Evolutionary conservation across 2,113 vertebrate species (phyloP).

Genomic region (Dasyurus viverrinus): DNA sequence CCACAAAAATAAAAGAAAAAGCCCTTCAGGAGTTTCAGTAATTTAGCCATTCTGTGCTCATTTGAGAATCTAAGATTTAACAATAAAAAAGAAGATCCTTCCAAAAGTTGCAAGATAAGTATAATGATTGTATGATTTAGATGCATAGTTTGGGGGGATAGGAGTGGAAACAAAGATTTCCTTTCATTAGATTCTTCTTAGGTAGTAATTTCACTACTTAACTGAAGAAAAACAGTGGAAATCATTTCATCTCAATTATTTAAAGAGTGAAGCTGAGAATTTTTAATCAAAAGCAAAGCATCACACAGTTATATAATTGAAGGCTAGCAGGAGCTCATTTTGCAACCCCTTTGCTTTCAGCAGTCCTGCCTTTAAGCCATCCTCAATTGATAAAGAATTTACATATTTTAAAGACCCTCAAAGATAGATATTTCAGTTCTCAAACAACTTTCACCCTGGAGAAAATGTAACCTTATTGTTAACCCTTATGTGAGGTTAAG

Average conservation of each 20-base stretch:
- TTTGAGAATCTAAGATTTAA: conserved; percentile 49
- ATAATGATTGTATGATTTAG: conserved; percentile 8
- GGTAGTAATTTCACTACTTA: conserved; percentile 39
- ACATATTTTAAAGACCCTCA: conserved; percentile 55
- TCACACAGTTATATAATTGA: conserved; percentile 53
- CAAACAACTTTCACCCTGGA: conserved; percentile 10
- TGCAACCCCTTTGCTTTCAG: conserved; percentile 48
- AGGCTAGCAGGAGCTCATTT: conserved; percentile 41
- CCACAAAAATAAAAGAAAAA: background rate
- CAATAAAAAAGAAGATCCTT: conserved; percentile 37
- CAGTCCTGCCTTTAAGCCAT: conserved; percentile 46
- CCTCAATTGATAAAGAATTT: conserved; percentile 52
- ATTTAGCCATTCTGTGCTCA: conserved; percentile 42
- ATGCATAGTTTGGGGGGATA: background rate
- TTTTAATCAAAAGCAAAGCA: conserved; percentile 48
- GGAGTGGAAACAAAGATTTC: background rate
- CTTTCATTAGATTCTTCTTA: conserved; percentile 28
- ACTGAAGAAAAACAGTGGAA: conserved; percentile 34
- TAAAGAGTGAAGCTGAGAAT: conserved; percentile 53
- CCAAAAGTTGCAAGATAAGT: conserved; percentile 8
- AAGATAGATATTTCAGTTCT: conserved; percentile 30
- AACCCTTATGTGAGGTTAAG: background rate
- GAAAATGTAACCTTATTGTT: background rate
- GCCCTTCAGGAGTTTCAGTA: background rate
- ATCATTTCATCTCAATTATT: background rate